A percentile compares a stretch with the other conserved stretches of the same genome.
These are phyloP conservation scores for Patella pellucida DNA, from an alignment of 2,888 invertebrate genomes.

Conservation along the genomic window DNA sequence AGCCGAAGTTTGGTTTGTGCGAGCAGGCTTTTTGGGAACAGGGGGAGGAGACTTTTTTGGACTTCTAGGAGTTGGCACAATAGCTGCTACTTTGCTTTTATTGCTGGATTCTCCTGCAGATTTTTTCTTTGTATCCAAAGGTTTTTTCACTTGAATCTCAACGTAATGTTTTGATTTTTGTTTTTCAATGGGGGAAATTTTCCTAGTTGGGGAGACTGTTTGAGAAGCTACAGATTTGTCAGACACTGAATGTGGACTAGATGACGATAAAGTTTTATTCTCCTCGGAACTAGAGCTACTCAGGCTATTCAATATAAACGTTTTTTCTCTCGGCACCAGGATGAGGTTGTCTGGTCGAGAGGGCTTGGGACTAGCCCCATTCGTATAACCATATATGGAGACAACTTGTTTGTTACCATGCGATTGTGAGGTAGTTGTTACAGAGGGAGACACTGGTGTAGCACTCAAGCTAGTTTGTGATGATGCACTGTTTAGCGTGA, in stretches of 20 bases:
- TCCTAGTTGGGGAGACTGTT: background rate
- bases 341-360: conserved; percentile 43
- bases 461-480: background rate
- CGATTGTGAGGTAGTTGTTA: background rate
- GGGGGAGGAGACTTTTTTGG: conserved; percentile 39
- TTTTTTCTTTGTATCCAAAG: background rate
- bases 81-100: conserved; percentile 14
- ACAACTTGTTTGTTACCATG: background rate
- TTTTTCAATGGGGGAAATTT: background rate
- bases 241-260: conserved; percentile 45
- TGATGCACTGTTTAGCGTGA: background rate
- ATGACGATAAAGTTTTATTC: conserved; percentile 26
- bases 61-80: conserved; percentile 15
- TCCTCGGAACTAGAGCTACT: conserved; percentile 37
- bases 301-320: conserved; percentile 50
- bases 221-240: conserved; percentile 34
- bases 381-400: background rate
- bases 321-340: conserved; percentile 53
- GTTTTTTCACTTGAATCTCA: conserved; percentile 8
- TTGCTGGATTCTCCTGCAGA: background rate
- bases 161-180: conserved; percentile 4
- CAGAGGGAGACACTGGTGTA: background rate
- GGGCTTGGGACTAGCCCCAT: background rate
- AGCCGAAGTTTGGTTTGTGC: background rate
- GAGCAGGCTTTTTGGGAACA: conserved; percentile 39